phyloP scores from a whole-genome alignment of 2,113 vertebrate species.

The Myiagra hebetior region DNA sequence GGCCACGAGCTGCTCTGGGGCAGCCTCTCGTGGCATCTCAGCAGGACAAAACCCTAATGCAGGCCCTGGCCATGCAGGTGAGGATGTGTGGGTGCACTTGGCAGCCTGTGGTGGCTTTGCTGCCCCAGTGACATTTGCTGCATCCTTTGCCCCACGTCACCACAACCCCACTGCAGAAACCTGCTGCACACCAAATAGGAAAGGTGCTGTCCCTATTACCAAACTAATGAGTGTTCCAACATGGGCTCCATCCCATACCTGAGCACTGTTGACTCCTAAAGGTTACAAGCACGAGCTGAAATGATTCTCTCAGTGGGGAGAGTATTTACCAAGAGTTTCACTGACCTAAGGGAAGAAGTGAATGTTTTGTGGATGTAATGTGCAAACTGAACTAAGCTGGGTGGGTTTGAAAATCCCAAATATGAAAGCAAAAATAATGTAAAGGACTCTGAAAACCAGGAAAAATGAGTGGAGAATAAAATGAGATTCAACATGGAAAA shows the following conservation, averaged over 20 bases:
- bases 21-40: constrained; percentile 3
- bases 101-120: background rate
- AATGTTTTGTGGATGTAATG: background rate
- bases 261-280: background rate
- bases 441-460: background rate
- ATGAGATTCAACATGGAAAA: constrained; percentile 42
- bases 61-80: background rate
- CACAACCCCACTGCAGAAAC: background rate
- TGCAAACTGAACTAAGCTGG: background rate
- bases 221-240: background rate
- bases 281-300: background rate
- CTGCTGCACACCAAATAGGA: background rate
- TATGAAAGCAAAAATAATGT: background rate
- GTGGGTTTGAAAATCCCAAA: background rate
- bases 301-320: background rate
- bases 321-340: background rate
- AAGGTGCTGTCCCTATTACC: background rate
- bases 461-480: constrained; percentile 20
- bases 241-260: background rate
- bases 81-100: background rate
- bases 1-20: background rate
- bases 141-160: background rate
- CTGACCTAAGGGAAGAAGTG: background rate
- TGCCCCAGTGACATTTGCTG: background rate
- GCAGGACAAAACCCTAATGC: background rate